These are phyloP conservation scores for Harpegnathos saltator DNA, from an alignment of 1,140 invertebrate genomes.

Conservation along the genomic window DNA sequence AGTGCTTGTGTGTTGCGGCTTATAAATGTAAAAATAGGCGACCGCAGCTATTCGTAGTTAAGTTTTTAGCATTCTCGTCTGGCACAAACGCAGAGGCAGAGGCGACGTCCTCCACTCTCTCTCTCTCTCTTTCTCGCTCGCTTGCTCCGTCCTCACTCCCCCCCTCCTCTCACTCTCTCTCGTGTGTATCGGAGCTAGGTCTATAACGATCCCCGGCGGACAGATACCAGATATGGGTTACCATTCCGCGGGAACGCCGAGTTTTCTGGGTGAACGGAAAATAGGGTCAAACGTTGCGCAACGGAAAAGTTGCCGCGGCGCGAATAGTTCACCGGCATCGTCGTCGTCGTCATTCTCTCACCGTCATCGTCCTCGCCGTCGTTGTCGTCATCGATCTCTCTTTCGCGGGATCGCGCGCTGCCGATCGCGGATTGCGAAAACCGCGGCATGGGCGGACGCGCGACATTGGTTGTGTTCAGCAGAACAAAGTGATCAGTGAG, in stretches of 20 bases:
- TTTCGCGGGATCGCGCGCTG: background rate
- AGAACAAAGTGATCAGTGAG: too few relatives aligned
- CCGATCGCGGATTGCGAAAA: too few relatives aligned
- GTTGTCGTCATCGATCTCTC: background rate
- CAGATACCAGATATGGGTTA: slow-evolving; percentile 51
- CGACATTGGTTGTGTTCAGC: too few relatives aligned
- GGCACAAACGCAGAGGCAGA: slow-evolving; percentile 26
- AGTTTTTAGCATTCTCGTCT: slow-evolving; percentile 42
- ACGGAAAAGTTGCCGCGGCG: slow-evolving; percentile 69
- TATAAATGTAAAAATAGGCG: slow-evolving; percentile 55
- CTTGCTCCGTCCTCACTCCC: too few relatives aligned
- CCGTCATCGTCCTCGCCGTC: background rate
- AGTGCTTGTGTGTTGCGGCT: slow-evolving; percentile 13
- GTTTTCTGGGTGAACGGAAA: slow-evolving; percentile 67
- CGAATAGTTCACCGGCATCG: slow-evolving; percentile 64
- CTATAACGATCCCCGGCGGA: slow-evolving; percentile 26
- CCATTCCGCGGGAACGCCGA: slow-evolving; percentile 56
- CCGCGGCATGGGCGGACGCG: too few relatives aligned
- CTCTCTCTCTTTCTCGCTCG: too few relatives aligned
- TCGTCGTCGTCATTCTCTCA: slow-evolving; percentile 20
- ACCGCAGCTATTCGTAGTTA: slow-evolving; percentile 26
- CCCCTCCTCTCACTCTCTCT: too few relatives aligned
- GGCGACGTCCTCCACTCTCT: background rate
- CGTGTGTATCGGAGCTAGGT: background rate
- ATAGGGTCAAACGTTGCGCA: slow-evolving; percentile 74